Evolutionary conservation across 2,797 vertebrate species (phyloP).

Genomic region (Cheracebus regulus): DNA sequence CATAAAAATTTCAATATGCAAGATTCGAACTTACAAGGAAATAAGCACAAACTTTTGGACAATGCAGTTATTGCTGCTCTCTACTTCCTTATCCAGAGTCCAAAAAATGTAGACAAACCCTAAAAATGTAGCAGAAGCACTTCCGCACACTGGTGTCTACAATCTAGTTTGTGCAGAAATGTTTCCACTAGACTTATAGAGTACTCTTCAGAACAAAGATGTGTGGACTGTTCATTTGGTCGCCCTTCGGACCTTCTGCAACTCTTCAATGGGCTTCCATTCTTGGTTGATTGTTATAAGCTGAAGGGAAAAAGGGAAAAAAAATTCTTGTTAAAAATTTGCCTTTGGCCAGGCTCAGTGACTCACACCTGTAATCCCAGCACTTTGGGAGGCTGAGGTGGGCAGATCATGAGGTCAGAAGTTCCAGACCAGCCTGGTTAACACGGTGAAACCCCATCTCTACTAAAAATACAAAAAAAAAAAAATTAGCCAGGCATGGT

Average conservation of each 20-base stretch:
- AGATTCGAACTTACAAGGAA: slow-evolving; percentile 44
- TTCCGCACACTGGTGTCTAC: slow-evolving; percentile 91
- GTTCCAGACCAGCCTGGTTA: no score
- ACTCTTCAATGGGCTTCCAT: slow-evolving; percentile 91
- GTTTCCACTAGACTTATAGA: slow-evolving; percentile 87
- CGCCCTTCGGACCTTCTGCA: slow-evolving; percentile 87
- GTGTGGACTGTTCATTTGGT: slow-evolving; percentile 83
- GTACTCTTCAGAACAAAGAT: slow-evolving; percentile 63
- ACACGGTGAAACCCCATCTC: no score
- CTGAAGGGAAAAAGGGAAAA: slow-evolving; percentile 80
- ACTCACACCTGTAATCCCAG: no score
- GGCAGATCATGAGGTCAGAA: no score
- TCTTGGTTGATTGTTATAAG: slow-evolving; percentile 91
- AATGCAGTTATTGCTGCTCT: slow-evolving; percentile 60
- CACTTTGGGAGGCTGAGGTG: no score
- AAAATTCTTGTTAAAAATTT: not conserved
- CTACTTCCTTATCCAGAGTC: slow-evolving; percentile 75
- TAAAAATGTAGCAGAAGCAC: slow-evolving; percentile 93
- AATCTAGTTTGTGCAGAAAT: slow-evolving; percentile 90
- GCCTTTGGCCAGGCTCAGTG: not conserved
- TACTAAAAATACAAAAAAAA: no score
- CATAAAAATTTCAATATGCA: slow-evolving; percentile 21
- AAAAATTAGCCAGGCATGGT: no score
- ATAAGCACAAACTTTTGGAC: slow-evolving; percentile 63
- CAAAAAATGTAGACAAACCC: slow-evolving; percentile 83